Conservation (phyloP, 2,888 invertebrate species). For the Agriopis aurantiaria region DNA sequence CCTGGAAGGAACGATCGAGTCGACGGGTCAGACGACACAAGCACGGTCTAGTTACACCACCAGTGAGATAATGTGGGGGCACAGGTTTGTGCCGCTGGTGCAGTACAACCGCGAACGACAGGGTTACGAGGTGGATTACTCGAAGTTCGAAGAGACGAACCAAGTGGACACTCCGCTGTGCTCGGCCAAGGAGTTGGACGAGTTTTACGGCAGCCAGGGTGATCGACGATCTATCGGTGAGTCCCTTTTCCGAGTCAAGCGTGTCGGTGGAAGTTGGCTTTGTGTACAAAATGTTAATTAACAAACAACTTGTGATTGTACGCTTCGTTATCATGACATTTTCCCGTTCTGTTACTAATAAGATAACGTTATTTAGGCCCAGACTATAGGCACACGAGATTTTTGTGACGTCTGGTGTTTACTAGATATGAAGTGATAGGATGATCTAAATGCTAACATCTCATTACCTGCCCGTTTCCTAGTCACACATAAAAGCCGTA, state of each 20-base stretch:
- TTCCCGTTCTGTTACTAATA: conserved; percentile 41
- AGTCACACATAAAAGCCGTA: neutral
- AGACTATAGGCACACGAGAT: conserved; percentile 35
- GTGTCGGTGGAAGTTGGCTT: conserved; percentile 64
- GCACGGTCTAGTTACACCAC: conserved; percentile 92
- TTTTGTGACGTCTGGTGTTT: conserved; percentile 38
- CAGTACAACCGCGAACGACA: conserved; percentile 91
- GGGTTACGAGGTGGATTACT: conserved; percentile 93
- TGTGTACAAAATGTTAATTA: conserved; percentile 58
- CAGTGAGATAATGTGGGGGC: conserved; percentile 93
- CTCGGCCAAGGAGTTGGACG: conserved; percentile 88
- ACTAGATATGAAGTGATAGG: conserved; percentile 28
- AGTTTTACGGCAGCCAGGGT: conserved; percentile 87
- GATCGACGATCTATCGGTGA: conserved; percentile 86
- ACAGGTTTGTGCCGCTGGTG: conserved; percentile 91
- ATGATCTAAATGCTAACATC: conserved; percentile 29
- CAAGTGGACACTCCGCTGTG: conserved; percentile 93
- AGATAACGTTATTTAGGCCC: conserved; percentile 38
- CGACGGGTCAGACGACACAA: conserved; percentile 91
- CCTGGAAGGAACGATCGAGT: conserved; percentile 93
- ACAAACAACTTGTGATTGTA: conserved; percentile 54
- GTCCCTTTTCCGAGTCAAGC: conserved; percentile 65
- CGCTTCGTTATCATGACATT: conserved; percentile 48
- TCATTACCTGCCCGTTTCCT: conserved; percentile 23
- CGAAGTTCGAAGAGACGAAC: conserved; percentile 92